phyloP scores from a whole-genome alignment of 2,797 vertebrate genomes.

The Varecia variegata region DNA sequence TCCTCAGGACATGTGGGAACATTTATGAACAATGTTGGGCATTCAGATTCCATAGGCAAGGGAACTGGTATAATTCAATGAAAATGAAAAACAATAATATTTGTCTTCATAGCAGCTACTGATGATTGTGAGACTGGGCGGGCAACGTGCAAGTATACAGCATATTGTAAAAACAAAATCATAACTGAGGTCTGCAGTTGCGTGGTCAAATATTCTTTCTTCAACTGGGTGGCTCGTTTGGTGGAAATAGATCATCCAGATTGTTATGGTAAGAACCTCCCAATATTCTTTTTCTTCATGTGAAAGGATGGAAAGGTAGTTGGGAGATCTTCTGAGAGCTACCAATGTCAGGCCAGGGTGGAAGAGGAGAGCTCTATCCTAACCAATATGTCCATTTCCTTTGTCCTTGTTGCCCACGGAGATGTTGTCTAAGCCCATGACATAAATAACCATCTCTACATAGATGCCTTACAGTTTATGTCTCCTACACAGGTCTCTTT shows the following conservation, averaged over 20 bases:
- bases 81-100: not conserved
- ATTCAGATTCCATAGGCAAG: not conserved
- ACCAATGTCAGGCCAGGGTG: not conserved
- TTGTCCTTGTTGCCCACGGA: not conserved
- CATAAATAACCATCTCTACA: not conserved
- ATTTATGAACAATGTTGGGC: too few species aligned
- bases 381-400: not conserved
- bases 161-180: slow-evolving; percentile 24
- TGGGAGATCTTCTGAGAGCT: not conserved
- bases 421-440: not conserved
- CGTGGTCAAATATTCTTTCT: rapidly evolving
- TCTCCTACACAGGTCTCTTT: not conserved
- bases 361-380: not conserved
- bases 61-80: not conserved
- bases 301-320: not conserved
- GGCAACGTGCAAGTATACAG: not conserved
- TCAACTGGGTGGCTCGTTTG: not conserved
- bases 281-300: not conserved
- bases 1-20: not conserved
- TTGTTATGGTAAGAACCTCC: slow-evolving; percentile 41
- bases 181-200: slow-evolving; percentile 46
- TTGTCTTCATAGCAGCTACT: slow-evolving; percentile 59
- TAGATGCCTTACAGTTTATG: not conserved
- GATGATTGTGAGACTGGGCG: not conserved
- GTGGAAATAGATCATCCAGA: rapidly evolving